phyloP scores from a whole-genome alignment of 2,797 vertebrate genomes.

The Mareca penelope region DNA sequence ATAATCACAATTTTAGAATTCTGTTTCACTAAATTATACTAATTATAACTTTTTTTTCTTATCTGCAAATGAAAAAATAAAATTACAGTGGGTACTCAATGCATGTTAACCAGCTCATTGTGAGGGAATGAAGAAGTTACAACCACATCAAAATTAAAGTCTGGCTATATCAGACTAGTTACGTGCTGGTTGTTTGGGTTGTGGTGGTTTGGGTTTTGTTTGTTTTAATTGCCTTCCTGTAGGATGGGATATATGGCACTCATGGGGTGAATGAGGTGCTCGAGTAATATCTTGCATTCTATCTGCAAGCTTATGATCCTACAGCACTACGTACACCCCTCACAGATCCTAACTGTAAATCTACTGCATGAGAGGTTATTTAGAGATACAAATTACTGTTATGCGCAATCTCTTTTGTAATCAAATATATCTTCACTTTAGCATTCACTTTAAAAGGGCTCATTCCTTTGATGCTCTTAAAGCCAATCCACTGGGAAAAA shows the following conservation, averaged over 20 bases:
- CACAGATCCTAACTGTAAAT: slow-evolving; percentile 43
- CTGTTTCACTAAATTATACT: background rate
- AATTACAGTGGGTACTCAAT: background rate
- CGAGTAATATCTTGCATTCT: background rate
- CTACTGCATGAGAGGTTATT: slow-evolving; percentile 48
- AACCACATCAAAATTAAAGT: background rate
- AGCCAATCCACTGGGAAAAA: slow-evolving; percentile 51
- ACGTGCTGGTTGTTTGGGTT: background rate
- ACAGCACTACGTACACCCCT: background rate
- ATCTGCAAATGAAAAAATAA: background rate
- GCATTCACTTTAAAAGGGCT: slow-evolving; percentile 35
- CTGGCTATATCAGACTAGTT: background rate
- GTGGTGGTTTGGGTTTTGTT: background rate
- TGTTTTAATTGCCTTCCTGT: background rate
- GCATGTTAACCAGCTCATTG: background rate
- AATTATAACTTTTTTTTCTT: slow-evolving; percentile 35
- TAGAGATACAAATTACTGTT: slow-evolving; percentile 63
- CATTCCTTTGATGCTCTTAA: slow-evolving; percentile 54
- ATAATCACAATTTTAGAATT: slow-evolving; percentile 10
- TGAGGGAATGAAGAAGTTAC: background rate
- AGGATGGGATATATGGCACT: background rate
- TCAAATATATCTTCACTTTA: slow-evolving; percentile 64
- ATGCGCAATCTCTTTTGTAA: slow-evolving; percentile 47
- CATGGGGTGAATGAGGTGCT: background rate
- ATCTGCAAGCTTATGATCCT: slow-evolving; percentile 29